Conservation (phyloP, 2,113 vertebrate genomes). For the Chaetorhynchus papuensis region DNA sequence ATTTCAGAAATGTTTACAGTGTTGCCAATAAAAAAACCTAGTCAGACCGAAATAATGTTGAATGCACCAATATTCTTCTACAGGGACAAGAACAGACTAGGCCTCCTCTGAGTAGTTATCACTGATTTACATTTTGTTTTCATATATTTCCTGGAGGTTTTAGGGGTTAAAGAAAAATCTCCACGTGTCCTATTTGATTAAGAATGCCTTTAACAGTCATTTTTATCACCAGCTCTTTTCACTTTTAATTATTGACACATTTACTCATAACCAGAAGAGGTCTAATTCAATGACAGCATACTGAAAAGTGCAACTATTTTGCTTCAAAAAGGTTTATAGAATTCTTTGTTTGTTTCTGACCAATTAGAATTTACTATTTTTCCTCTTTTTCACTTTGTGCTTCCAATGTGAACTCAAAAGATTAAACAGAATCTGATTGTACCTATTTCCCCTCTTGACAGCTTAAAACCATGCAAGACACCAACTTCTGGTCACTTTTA, state of each 20-base stretch:
- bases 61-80: background rate
- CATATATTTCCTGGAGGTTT: background rate
- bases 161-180: background rate
- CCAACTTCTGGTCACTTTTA: background rate
- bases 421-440: background rate
- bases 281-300: background rate
- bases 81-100: background rate
- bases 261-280: background rate
- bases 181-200: background rate
- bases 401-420: background rate
- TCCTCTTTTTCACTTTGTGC: background rate
- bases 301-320: background rate
- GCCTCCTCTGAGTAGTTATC: background rate
- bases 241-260: background rate
- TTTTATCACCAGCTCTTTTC: background rate
- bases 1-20: background rate
- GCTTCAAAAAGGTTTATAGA: background rate
- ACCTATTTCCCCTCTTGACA: background rate
- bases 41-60: background rate
- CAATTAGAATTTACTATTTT: background rate
- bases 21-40: background rate
- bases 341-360: background rate
- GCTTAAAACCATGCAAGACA: background rate
- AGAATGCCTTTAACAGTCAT: background rate
- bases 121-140: background rate